Evolutionary conservation across 1,140 invertebrate genomes (phyloP), one percentile per base, ranked within the genome.

Genomic region (Aleiodes sp.): DNA sequence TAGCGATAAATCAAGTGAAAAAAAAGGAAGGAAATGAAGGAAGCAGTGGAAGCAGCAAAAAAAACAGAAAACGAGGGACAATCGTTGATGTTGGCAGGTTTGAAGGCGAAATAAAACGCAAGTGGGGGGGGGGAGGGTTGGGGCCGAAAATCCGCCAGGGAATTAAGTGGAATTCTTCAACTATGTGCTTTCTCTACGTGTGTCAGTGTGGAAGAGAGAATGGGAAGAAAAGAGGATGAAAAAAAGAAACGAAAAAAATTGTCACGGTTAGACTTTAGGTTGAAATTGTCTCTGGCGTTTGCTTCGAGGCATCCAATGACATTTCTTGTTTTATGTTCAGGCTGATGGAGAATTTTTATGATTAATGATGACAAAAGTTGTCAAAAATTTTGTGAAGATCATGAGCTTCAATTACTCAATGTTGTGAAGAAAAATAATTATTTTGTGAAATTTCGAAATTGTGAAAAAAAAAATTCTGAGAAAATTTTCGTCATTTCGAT

Each of bases 151-250:
- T 59, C 56, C 56, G 28, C 56, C n/a, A 31, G 56, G 56, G 56
- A 59, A 59, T 59, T 59, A 59, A 31, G 28, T 16, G 56, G 56
- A 59, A 59, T 59, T 59, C 56, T 59, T 52, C 46, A 59, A 59
- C 56, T 29, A 59, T 59, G 56, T 52, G 46, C 19, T 52, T 52
- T 52, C n/a, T n/a, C n/a, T 26, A 52, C 10, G 46, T 52, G 46
- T 59, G 56, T 59, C 14, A 28, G 28, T 29, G 56, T 59, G 56
- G 56, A 28, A 59, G 24, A 59, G 28, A 59, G 29, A 59, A 59
- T 16, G 28, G 26, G 4, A 43, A 16, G 4, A 19, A 24, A 28
- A 14, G 7, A n/a, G n/a, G n/a, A n/a, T n/a, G n/a, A n/a, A n/a
- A n/a, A n/a, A n/a, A n/a, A n/a, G n/a, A n/a, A n/a, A 33, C 1